Evolutionary conservation across 1,140 invertebrate species (phyloP), one percentile per base, ranked within the genome.

Genomic region (Ostrea edulis): DNA sequence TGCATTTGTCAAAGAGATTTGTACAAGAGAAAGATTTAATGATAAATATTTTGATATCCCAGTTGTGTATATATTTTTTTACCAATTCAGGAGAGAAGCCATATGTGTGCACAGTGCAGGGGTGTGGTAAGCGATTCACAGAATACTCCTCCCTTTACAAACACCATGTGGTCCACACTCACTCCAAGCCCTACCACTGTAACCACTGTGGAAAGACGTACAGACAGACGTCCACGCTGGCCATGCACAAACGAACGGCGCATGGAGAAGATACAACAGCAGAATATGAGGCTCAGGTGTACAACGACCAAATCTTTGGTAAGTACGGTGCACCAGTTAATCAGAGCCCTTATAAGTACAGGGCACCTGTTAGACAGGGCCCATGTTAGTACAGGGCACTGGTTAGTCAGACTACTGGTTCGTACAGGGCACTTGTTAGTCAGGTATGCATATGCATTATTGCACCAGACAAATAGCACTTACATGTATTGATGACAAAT

Each of bases 121-220:
- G 96, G 85, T 97, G 97, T 94, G 96, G 96, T 11, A 96, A 96
- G 93, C 95, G 96, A 55, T 97, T 97, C 91, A 97, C 97, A 3
- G 97, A 97, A 92, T 97, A 97, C 93, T 97, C 97, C 77, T 97
- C 96, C 91, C 95, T 97, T 22, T 97, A 97, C 92, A 97, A 97
- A 93, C 97, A 97, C 94, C 96, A 97, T 93, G 95, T 97, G 51
- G 96, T 97, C 25, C 96, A 97, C 91, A 96, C 96, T 7, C 96
- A 96, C 86, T 95, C 95, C 86, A 96, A 96, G 90, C 96, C 96
- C 25, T 97, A 96, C 89, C 95, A 95, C 62, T 97, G 96, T 89
- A 95, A 95, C 84, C 92, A 96, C 11, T 97, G 96, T 92, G 95
- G 95, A 0, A 95, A 96, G 88, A 96, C 95, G 53, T 97, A 97